phyloP scores from a whole-genome alignment of 1,140 invertebrate species.

The Spodoptera litura region DNA sequence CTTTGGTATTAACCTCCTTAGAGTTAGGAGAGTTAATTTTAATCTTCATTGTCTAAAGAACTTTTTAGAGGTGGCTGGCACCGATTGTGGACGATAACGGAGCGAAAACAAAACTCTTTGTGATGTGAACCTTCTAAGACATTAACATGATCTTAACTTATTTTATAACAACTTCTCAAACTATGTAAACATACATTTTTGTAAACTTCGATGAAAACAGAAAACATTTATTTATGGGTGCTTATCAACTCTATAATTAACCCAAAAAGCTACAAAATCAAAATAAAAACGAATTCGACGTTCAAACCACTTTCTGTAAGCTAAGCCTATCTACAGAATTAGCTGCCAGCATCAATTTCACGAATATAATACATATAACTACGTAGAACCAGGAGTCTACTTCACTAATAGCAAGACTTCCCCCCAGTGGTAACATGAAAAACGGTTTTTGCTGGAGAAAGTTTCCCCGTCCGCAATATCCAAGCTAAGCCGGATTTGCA shows the following conservation, averaged over 20 bases:
- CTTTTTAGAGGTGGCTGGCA: too few relatives aligned
- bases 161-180: too few relatives aligned
- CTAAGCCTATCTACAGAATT: neutral
- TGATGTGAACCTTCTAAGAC: too few relatives aligned
- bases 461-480: slow-evolving; percentile 67
- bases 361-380: neutral
- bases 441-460: slow-evolving; percentile 68
- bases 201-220: too few relatives aligned
- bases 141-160: too few relatives aligned
- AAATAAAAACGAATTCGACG: neutral
- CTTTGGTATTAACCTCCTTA: slow-evolving; percentile 1
- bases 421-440: slow-evolving; percentile 56
- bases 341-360: slow-evolving; percentile 13
- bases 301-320: neutral
- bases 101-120: too few relatives aligned
- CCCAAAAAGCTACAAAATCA: neutral
- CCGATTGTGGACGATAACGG: too few relatives aligned
- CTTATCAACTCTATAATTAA: too few relatives aligned
- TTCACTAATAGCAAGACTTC: slow-evolving; percentile 43
- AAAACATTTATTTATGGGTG: too few relatives aligned
- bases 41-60: neutral
- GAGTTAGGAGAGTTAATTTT: neutral
- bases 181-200: too few relatives aligned
- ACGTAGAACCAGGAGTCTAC: slow-evolving; percentile 20
- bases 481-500: slow-evolving; percentile 73